Evolutionary conservation across 2,113 vertebrate genomes (phyloP).

Genomic region (Hemichromis elongatus): DNA sequence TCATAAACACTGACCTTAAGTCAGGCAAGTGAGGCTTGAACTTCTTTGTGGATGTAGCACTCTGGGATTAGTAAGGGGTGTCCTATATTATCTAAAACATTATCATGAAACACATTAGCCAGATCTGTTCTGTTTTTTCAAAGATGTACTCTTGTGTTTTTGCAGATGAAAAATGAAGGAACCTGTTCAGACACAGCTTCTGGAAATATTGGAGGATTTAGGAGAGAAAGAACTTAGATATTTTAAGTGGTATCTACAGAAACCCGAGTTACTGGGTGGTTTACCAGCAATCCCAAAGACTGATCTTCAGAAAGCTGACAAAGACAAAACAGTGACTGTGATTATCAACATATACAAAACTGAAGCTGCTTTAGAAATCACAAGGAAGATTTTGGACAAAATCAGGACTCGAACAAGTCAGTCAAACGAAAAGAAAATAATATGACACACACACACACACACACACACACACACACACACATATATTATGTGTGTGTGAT

Average conservation of each 20-base stretch:
- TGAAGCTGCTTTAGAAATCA: background rate
- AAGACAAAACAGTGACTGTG: background rate
- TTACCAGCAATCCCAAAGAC: background rate
- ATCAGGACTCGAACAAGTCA: background rate
- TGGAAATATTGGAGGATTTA: background rate
- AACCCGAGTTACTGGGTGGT: background rate
- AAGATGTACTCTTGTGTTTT: background rate
- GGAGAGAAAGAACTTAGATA: background rate
- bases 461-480: no score
- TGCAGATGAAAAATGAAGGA: background rate
- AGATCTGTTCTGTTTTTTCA: background rate
- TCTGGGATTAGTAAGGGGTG: no score
- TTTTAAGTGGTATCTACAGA: background rate
- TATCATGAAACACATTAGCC: no score
- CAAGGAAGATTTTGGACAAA: background rate
- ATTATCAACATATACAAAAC: background rate
- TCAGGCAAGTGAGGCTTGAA: no score
- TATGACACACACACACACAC: background rate
- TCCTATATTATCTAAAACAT: no score
- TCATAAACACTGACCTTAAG: no score
- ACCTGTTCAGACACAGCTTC: background rate
- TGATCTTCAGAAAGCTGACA: background rate
- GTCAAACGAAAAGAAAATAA: background rate
- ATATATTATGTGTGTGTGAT: no score
- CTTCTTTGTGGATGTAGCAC: no score